A percentile compares a stretch with the other conserved stretches of the same genome.
Evolutionary conservation across 2,113 vertebrate species (phyloP).

Genomic region (Brienomyrus longianalis): DNA sequence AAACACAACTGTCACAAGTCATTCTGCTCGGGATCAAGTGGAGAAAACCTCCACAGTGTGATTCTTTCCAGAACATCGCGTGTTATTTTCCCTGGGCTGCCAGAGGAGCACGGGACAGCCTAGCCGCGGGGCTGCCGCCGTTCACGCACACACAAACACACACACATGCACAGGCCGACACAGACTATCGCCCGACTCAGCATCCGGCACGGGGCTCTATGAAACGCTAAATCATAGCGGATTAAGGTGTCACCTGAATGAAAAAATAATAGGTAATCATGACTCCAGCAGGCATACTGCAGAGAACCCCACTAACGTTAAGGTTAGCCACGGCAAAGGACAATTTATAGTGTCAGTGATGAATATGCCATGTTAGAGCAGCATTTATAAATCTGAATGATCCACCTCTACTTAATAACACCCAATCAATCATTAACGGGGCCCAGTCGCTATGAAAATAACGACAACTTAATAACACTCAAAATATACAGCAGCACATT

Average conservation of each 20-base stretch:
- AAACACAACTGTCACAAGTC: conserved; percentile 39
- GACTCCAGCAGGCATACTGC: conserved; percentile 26
- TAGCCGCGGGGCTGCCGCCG: background rate
- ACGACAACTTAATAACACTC: conserved; percentile 60
- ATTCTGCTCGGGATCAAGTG: conserved; percentile 35
- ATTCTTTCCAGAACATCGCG: conserved; percentile 47
- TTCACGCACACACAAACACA: conserved; percentile 1
- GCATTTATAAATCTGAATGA: conserved; percentile 49
- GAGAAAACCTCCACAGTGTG: conserved; percentile 35
- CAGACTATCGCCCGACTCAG: background rate
- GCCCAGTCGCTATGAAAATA: conserved; percentile 49
- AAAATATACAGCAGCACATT: conserved; percentile 50
- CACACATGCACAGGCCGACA: conserved; percentile 1
- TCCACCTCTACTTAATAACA: conserved; percentile 53
- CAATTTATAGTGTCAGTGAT: conserved; percentile 48
- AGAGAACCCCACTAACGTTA: conserved; percentile 23
- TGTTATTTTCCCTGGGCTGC: conserved; percentile 43
- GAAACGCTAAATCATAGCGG: conserved; percentile 41
- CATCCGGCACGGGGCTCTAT: background rate
- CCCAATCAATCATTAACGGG: conserved; percentile 56
- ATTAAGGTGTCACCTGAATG: conserved; percentile 38
- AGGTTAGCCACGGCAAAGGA: conserved; percentile 30
- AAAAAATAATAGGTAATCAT: conserved; percentile 38
- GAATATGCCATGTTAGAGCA: conserved; percentile 47
- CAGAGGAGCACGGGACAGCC: background rate